Conservation (phyloP, 2,888 invertebrate genomes). For the Lasioglossum marginatum region DNA sequence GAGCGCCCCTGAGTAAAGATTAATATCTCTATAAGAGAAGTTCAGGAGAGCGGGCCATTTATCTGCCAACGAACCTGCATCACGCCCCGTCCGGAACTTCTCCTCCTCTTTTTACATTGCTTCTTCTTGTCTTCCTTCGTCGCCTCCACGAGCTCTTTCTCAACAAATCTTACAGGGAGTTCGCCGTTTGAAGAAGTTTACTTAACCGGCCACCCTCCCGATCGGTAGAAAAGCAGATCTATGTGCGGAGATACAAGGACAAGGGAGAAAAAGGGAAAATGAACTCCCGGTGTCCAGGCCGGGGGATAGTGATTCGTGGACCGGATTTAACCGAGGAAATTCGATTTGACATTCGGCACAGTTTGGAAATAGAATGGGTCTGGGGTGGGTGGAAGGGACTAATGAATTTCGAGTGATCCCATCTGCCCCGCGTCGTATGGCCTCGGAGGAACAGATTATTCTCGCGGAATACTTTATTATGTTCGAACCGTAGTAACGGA, state of each 20-base stretch:
- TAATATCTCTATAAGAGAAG: constrained; percentile 82
- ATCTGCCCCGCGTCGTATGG: not conserved
- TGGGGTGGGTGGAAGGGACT: constrained; percentile 42
- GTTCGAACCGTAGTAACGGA: not conserved
- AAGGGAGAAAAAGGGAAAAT: constrained; percentile 20
- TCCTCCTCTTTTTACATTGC: constrained; percentile 31
- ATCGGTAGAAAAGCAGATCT: constrained; percentile 41
- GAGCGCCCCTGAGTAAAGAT: constrained; percentile 73
- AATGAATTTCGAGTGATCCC: constrained; percentile 68
- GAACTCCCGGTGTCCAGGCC: constrained; percentile 18
- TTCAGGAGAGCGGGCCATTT: constrained; percentile 79
- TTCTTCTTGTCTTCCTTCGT: constrained; percentile 47
- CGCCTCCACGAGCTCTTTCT: constrained; percentile 33
- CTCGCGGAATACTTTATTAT: constrained; percentile 29
- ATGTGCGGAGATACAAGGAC: constrained; percentile 27
- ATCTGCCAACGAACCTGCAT: constrained; percentile 74
- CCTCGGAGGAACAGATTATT: constrained; percentile 20
- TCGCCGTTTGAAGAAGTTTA: constrained; percentile 70
- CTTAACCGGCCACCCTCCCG: constrained; percentile 65
- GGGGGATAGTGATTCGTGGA: constrained; percentile 64
- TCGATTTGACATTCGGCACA: constrained; percentile 73
- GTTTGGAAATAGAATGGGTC: constrained; percentile 41
- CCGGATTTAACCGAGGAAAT: constrained; percentile 73
- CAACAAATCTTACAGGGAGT: constrained; percentile 45
- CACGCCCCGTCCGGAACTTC: constrained; percentile 52